Percentiles rank a stretch among this genome's conserved stretches.
phyloP scores from a whole-genome alignment of 2,113 vertebrate species.

The Halichoerus grypus region DNA sequence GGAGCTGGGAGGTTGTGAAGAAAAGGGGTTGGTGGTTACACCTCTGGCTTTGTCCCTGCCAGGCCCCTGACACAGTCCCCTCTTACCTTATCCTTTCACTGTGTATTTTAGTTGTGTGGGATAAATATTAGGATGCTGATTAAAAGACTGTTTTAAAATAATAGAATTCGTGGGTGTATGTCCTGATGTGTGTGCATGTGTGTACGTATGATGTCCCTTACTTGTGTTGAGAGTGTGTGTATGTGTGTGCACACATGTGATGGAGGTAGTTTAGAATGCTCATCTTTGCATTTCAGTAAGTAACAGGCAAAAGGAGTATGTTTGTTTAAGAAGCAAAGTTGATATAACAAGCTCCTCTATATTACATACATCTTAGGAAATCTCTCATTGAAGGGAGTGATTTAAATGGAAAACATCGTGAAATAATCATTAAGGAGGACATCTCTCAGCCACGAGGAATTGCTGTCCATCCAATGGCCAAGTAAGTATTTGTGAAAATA shows the following conservation, averaged over 20 bases:
- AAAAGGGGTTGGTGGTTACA: background rate
- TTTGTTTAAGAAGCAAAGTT: slow-evolving; percentile 48
- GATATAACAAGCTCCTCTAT: background rate
- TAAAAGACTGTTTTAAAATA: background rate
- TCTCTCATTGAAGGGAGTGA: slow-evolving; percentile 90
- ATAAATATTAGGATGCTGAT: background rate
- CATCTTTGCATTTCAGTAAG: background rate
- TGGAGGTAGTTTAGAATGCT: background rate
- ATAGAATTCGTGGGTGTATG: background rate
- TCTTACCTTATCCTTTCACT: background rate
- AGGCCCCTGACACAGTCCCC: background rate
- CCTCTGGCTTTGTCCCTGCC: background rate
- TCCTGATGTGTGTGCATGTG: background rate
- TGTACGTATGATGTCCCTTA: background rate
- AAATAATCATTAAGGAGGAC: slow-evolving; percentile 87
- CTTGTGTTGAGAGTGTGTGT: background rate
- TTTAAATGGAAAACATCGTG: slow-evolving; percentile 89
- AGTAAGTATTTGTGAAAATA: slow-evolving; percentile 87
- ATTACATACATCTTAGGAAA: slow-evolving; percentile 87
- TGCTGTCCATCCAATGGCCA: slow-evolving; percentile 92
- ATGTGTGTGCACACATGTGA: background rate
- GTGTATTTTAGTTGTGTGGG: background rate
- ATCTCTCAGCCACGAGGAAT: slow-evolving; percentile 93
- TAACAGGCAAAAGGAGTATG: slow-evolving; percentile 46
- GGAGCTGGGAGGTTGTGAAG: background rate